Evolutionary conservation across 1,140 invertebrate genomes (phyloP).

Genomic region (Bombus pyrosoma): DNA sequence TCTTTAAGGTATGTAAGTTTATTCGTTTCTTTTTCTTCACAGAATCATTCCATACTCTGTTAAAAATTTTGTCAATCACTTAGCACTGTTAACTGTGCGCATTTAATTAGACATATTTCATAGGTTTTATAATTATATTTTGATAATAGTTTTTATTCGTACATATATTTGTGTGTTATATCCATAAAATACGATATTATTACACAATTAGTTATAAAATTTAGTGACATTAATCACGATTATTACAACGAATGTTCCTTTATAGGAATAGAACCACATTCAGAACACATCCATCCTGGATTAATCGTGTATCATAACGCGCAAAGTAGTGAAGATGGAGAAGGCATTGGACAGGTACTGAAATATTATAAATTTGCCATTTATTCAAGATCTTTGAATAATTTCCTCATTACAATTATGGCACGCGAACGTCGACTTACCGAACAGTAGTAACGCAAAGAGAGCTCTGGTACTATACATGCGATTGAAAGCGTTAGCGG

Average conservation of each 20-base stretch:
- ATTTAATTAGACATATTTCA: too few relatives aligned
- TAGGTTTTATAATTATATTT: not conserved
- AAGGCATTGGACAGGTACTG: constrained; percentile 44
- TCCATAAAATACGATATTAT: not conserved
- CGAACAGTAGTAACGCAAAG: constrained; percentile 60
- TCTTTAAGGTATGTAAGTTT: too few relatives aligned
- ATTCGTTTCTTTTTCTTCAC: too few relatives aligned
- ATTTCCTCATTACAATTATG: not conserved
- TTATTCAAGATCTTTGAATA: not conserved
- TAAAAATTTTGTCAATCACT: too few relatives aligned
- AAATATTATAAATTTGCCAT: not conserved
- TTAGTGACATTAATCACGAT: not conserved
- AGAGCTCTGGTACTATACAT: constrained; percentile 61
- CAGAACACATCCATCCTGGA: not conserved
- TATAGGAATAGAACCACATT: not conserved
- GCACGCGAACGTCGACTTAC: not conserved
- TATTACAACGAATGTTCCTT: not conserved
- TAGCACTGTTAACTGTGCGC: too few relatives aligned
- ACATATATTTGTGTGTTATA: not conserved
- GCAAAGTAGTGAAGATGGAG: constrained; percentile 41
- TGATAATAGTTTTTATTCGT: not conserved
- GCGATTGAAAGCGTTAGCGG: constrained; percentile 56
- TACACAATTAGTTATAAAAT: not conserved
- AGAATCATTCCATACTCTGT: too few relatives aligned
- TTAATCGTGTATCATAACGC: not conserved